phyloP scores from a whole-genome alignment of 2,113 vertebrate species.

The Triplophysa rosa region DNA sequence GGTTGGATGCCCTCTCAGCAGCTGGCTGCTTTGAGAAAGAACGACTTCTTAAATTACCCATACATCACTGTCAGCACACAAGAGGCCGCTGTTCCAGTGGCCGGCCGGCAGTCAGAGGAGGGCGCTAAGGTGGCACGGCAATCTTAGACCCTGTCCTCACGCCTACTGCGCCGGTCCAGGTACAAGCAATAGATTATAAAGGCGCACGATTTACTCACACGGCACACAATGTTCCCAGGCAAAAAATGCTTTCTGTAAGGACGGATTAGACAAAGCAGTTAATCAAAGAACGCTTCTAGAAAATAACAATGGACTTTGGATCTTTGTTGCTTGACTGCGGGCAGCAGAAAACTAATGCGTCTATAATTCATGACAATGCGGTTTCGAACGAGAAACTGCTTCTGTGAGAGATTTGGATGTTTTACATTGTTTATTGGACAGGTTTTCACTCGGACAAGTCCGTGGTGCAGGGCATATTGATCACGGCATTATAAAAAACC shows the following conservation, averaged over 20 bases:
- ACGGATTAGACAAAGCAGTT: background rate
- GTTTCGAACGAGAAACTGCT: background rate
- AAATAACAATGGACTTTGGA: background rate
- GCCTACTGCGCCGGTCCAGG: slow-evolving; percentile 49
- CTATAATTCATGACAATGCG: background rate
- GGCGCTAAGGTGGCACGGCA: slow-evolving; percentile 56
- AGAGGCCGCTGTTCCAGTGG: slow-evolving; percentile 62
- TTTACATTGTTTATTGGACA: background rate
- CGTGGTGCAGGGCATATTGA: background rate
- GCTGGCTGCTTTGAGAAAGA: slow-evolving; percentile 73
- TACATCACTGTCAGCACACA: slow-evolving; percentile 75
- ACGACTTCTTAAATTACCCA: slow-evolving; percentile 79
- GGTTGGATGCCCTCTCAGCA: slow-evolving; percentile 72
- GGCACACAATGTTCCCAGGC: slow-evolving; percentile 1
- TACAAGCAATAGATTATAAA: slow-evolving; percentile 33
- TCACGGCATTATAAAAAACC: background rate
- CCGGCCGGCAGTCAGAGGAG: slow-evolving; percentile 57
- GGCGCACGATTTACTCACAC: slow-evolving; percentile 10
- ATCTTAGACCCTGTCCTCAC: slow-evolving; percentile 53
- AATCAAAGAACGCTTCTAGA: background rate
- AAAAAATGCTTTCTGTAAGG: background rate
- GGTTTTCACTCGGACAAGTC: background rate
- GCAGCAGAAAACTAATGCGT: background rate
- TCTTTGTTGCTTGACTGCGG: background rate
- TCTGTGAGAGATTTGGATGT: background rate